Evolutionary conservation across 2,888 invertebrate species (phyloP).

Genomic region (Lithodes maja): DNA sequence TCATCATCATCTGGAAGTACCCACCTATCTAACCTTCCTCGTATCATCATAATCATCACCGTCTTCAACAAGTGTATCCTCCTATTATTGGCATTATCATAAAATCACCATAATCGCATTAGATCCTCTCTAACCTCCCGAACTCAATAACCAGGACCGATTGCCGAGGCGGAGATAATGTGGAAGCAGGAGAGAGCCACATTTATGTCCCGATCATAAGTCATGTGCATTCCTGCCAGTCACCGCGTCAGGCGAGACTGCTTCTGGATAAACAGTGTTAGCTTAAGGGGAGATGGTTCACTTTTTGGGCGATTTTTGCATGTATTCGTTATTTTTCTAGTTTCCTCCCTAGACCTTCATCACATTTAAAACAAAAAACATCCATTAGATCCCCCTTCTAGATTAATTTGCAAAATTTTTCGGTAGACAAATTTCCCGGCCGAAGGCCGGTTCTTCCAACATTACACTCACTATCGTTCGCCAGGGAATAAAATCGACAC

Average conservation of each 20-base stretch:
- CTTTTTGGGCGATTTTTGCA: too few relatives aligned
- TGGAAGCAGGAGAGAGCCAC: not conserved
- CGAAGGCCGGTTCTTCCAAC: too few relatives aligned
- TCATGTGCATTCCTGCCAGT: not conserved
- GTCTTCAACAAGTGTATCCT: constrained; percentile 35
- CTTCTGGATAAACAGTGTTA: too few relatives aligned
- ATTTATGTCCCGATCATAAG: not conserved
- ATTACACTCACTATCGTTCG: too few relatives aligned
- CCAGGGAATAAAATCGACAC: too few relatives aligned
- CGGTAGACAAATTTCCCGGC: too few relatives aligned
- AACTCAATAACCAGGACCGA: not conserved
- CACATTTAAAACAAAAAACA: too few relatives aligned
- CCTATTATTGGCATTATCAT: constrained; percentile 36
- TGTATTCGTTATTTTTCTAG: too few relatives aligned
- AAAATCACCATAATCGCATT: constrained; percentile 44
- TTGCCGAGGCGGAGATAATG: not conserved
- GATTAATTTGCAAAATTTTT: too few relatives aligned
- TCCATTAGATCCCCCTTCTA: too few relatives aligned
- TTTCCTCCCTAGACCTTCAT: too few relatives aligned
- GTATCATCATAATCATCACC: constrained; percentile 36
- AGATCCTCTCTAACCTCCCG: not conserved
- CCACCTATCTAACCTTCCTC: not conserved
- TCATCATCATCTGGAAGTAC: not conserved
- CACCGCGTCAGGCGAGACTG: not conserved
- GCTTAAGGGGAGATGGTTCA: too few relatives aligned